Conservation (phyloP, 1,140 invertebrate species). For the Chironomus striatipennis region DNA sequence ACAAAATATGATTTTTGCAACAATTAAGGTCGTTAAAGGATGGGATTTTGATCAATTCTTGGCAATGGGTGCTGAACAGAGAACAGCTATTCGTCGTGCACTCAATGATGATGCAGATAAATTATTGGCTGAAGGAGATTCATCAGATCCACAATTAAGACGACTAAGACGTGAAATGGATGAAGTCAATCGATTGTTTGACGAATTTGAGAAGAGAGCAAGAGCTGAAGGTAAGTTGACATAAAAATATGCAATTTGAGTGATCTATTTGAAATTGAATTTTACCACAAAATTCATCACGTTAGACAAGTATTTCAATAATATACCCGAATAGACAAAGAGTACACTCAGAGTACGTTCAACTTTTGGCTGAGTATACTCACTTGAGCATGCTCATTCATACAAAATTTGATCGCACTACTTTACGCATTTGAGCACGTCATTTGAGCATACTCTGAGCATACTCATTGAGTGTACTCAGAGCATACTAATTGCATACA, state of each 20-base stretch:
- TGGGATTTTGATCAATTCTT: constrained; percentile 90
- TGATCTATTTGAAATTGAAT: too few species aligned
- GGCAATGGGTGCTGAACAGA: constrained; percentile 89
- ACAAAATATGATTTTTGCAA: constrained; percentile 98
- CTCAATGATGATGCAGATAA: constrained; percentile 97
- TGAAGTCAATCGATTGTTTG: constrained; percentile 90
- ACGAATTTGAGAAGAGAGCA: constrained; percentile 83
- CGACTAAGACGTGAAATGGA: constrained; percentile 85
- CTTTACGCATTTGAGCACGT: too few species aligned
- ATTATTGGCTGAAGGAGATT: constrained; percentile 83
- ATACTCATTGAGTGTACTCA: too few species aligned
- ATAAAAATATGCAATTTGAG: not conserved
- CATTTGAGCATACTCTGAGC: too few species aligned
- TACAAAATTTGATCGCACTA: too few species aligned
- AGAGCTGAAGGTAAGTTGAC: constrained; percentile 60
- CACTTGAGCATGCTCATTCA: too few species aligned
- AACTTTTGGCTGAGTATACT: too few species aligned
- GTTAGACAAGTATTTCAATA: too few species aligned
- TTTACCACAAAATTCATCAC: too few species aligned
- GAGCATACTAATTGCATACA: too few species aligned
- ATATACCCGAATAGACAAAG: too few species aligned
- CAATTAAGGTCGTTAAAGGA: constrained; percentile 91
- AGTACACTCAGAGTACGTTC: too few species aligned
- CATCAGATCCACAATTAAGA: constrained; percentile 83
- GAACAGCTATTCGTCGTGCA: constrained; percentile 88